Evolutionary conservation across 2,888 invertebrate genomes (phyloP), one percentile per base, ranked within the genome.

Genomic region (Tachina lurida): DNA sequence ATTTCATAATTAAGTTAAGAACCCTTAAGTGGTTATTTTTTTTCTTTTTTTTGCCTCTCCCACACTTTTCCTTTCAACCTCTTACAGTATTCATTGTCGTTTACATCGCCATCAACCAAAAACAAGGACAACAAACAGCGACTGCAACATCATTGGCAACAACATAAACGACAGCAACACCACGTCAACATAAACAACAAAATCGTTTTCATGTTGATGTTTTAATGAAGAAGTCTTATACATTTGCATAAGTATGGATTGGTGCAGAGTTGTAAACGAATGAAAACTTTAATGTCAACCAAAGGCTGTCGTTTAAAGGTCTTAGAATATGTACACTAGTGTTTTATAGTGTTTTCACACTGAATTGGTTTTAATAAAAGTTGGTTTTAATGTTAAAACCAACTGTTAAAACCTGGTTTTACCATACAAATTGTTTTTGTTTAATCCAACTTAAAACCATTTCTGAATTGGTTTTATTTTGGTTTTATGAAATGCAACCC

Each of bases 1-100:
- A 87, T 86, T 74, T 76, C 70, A 88, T 88, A 87, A 90, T 90
- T 89, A 89, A 90, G 86, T 86, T 86, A 86, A 86, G 86, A 86
- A 86, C 86, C 86, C 86, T 86, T 86, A 86, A 86, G 86, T 86
- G 86, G 79, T 83, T 68, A 67, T 75, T 84, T 81, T 49, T 31
- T 31, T 81, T 49, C 4, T 31, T 31, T 31, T 31, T 58, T 75
- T 81, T 58, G 10, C 45, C n/a, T 60, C 49, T 54, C 39, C 54
- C 83, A 76, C 76, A 83, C 75, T 83, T 86, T 86, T 79, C 76
- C 79, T 86, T 79, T 83, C 75, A 75, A 70, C 82, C 65, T 54
- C 54, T 77, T 71, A 58, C 13, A 65, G 19, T 56, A 63, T 75
- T 71, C 67, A 77, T 56, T 71, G 63, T 77, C 63, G 75, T 67